These are phyloP conservation scores for Elephas maximus DNA, from an alignment of 2,113 vertebrate species.

Conservation along the genomic window DNA sequence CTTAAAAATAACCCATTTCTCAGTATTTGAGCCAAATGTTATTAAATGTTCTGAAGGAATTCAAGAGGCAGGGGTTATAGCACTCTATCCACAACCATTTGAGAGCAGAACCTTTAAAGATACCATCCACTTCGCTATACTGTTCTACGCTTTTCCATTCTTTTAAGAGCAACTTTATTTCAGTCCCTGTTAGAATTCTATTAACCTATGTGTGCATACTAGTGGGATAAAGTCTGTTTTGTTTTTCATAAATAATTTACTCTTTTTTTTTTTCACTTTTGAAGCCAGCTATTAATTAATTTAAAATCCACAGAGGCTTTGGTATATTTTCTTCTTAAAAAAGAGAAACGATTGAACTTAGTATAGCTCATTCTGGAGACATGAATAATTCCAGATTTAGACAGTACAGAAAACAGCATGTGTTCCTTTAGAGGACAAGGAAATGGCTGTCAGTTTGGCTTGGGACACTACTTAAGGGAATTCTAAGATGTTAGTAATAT, in stretches of 20 bases:
- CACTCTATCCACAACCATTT: neutral
- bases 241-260: neutral
- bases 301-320: neutral
- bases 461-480: neutral
- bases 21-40: neutral
- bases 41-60: neutral
- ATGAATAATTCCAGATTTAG: neutral
- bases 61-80: neutral
- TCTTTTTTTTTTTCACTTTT: neutral
- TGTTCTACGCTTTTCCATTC: neutral
- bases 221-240: neutral
- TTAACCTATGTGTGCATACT: neutral
- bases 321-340: slow-evolving; percentile 35
- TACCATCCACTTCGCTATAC: accelerated
- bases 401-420: neutral
- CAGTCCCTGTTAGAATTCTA: neutral
- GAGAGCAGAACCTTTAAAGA: neutral
- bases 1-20: neutral
- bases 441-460: neutral
- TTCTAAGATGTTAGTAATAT: neutral
- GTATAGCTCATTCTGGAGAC: slow-evolving; percentile 13
- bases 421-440: neutral
- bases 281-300: neutral
- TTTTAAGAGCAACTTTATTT: neutral
- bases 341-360: neutral